Percentiles rank a stretch among this genome's conserved stretches.
Conservation (phyloP, 2,113 vertebrate species). For the Eudyptes chrysolophus region DNA sequence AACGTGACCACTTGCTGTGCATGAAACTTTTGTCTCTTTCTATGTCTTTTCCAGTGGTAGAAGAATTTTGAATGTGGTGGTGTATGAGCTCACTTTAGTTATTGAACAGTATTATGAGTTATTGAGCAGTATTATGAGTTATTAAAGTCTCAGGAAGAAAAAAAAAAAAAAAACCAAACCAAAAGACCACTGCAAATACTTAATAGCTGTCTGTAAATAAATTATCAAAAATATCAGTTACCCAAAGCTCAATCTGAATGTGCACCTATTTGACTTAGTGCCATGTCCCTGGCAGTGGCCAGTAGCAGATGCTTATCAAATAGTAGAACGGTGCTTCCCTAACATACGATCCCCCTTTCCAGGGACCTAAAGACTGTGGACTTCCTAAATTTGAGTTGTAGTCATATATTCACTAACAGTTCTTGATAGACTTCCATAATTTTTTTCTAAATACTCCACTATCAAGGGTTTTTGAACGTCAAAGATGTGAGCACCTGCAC, state of each 20-base stretch:
- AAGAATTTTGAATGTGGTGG: not conserved
- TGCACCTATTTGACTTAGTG: not conserved
- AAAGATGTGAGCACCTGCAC: not conserved
- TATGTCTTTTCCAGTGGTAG: not conserved
- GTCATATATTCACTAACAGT: not conserved
- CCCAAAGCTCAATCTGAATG: not conserved
- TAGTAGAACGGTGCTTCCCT: accelerated
- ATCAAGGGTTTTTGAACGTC: not conserved
- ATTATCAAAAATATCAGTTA: not conserved
- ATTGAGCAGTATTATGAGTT: not conserved
- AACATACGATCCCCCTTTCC: not conserved
- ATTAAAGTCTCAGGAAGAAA: not conserved
- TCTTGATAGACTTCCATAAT: not conserved
- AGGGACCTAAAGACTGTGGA: not conserved
- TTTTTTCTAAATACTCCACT: not conserved
- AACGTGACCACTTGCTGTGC: not conserved
- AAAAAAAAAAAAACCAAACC: not conserved
- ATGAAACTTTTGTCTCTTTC: not conserved
- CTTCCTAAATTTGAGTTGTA: not conserved
- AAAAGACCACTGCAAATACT: not conserved
- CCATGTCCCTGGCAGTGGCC: not conserved
- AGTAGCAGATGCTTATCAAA: not conserved
- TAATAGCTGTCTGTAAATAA: not conserved
- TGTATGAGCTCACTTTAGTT: not conserved
- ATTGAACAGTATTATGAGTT: not conserved